phyloP scores from a whole-genome alignment of 2,113 vertebrate species.

The Misgurnus anguillicaudatus region DNA sequence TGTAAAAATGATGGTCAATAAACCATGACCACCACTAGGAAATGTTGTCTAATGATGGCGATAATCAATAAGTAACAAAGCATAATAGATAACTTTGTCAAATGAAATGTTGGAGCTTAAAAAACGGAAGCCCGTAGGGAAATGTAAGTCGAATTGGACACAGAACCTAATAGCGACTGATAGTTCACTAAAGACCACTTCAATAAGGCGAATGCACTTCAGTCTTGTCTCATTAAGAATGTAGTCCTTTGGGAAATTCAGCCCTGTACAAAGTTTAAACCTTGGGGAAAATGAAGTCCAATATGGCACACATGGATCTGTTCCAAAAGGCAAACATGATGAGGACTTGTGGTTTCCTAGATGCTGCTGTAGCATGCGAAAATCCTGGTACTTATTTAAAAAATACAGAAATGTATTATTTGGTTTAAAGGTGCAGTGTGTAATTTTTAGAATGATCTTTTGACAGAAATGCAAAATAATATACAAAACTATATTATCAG shows the following conservation, averaged over 20 bases:
- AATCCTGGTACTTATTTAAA: no score
- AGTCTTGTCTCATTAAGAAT: neutral
- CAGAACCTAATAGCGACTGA: constrained; percentile 16
- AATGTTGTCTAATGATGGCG: neutral
- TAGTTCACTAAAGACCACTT: neutral
- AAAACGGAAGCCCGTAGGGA: constrained; percentile 26
- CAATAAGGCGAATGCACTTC: neutral
- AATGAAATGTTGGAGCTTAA: constrained; percentile 7
- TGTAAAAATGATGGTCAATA: neutral
- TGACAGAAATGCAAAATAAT: no score
- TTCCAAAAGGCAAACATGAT: neutral
- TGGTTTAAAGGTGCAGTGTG: no score
- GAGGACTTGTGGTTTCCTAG: neutral
- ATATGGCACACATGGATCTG: neutral
- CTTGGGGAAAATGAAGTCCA: neutral
- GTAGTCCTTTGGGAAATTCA: neutral
- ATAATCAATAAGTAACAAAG: constrained; percentile 46
- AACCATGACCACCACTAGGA: neutral
- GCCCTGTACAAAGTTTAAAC: neutral
- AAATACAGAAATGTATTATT: no score
- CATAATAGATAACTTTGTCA: constrained; percentile 5
- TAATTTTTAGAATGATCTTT: no score
- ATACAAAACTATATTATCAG: no score
- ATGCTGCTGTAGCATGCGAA: no score
- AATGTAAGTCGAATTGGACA: neutral